Evolutionary conservation across 2,888 invertebrate species (phyloP).

Genomic region (Scaptomyza flava): DNA sequence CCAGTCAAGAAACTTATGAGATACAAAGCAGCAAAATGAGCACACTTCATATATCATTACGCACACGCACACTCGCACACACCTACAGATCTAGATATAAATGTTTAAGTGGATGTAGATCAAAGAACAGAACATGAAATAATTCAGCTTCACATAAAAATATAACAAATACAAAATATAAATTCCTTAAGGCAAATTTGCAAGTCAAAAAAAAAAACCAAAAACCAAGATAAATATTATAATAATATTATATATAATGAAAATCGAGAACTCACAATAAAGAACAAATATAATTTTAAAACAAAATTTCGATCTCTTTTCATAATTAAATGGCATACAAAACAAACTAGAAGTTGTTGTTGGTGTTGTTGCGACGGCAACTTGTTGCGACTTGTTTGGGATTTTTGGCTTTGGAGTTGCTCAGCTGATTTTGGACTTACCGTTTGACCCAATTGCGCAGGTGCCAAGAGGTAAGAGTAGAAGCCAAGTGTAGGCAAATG

Average conservation of each 20-base stretch:
- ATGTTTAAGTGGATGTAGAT: conserved; percentile 10
- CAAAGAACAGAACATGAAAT: conserved; percentile 11
- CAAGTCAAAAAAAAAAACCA: conserved; percentile 12
- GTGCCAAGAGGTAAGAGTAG: conserved; percentile 23
- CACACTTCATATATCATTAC: conserved; percentile 16
- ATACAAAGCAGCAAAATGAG: conserved; percentile 11
- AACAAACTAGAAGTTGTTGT: conserved; percentile 11
- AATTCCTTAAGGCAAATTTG: conserved; percentile 17
- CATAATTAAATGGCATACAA: not conserved
- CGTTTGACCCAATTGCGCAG: conserved; percentile 68
- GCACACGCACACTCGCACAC: conserved; percentile 3
- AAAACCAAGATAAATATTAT: conserved; percentile 20
- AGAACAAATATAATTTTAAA: conserved; percentile 54
- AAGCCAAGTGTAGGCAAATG: conserved; percentile 30
- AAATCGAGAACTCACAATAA: conserved; percentile 52
- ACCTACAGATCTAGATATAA: conserved; percentile 10
- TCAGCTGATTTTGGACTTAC: conserved; percentile 62
- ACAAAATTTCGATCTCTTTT: conserved; percentile 11
- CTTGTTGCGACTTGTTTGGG: conserved; percentile 29
- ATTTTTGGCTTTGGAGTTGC: conserved; percentile 12
- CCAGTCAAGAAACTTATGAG: not conserved
- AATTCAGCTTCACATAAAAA: conserved; percentile 21
- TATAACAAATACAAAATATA: conserved; percentile 2
- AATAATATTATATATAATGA: conserved; percentile 21
- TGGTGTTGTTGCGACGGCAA: not conserved